Evolutionary conservation across 2,888 invertebrate genomes (phyloP).

Genomic region (Mechanitis messenoides): DNA sequence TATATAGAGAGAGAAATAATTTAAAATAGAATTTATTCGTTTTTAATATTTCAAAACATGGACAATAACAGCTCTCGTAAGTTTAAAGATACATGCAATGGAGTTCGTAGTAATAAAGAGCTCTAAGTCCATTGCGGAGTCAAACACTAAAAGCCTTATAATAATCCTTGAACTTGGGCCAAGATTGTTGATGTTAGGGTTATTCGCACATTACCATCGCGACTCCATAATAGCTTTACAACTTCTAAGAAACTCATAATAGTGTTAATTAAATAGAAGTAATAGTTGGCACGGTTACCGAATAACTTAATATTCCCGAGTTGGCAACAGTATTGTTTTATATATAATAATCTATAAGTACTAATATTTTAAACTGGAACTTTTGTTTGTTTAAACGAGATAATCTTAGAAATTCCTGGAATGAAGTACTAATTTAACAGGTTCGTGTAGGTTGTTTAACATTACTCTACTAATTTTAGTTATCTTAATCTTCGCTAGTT

Average conservation of each 20-base stretch:
- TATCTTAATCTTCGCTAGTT: too few relatives aligned
- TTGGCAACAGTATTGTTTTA: neutral
- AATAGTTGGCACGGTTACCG: constrained; percentile 4
- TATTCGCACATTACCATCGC: constrained; percentile 29
- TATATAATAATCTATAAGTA: too few relatives aligned
- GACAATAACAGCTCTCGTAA: neutral
- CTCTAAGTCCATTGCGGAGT: constrained; percentile 19
- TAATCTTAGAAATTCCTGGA: too few relatives aligned
- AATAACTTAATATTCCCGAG: too few relatives aligned
- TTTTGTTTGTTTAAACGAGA: too few relatives aligned
- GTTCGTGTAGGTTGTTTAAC: too few relatives aligned
- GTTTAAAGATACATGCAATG: constrained; percentile 11
- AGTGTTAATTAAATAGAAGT: constrained; percentile 23
- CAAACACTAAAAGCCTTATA: constrained; percentile 27
- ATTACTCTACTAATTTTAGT: too few relatives aligned
- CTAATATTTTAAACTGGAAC: too few relatives aligned
- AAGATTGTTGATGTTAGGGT: constrained; percentile 26
- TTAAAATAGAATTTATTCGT: too few relatives aligned
- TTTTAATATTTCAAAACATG: too few relatives aligned
- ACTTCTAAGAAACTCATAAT: constrained; percentile 20
- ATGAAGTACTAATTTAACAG: too few relatives aligned
- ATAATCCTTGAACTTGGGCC: constrained; percentile 29
- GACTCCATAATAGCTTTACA: constrained; percentile 26
- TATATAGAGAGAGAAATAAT: too few relatives aligned
- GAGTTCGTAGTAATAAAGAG: constrained; percentile 24